Evolutionary conservation across 1,140 invertebrate species (phyloP), one percentile per base, ranked within the genome.

Genomic region (Halesus radiatus): DNA sequence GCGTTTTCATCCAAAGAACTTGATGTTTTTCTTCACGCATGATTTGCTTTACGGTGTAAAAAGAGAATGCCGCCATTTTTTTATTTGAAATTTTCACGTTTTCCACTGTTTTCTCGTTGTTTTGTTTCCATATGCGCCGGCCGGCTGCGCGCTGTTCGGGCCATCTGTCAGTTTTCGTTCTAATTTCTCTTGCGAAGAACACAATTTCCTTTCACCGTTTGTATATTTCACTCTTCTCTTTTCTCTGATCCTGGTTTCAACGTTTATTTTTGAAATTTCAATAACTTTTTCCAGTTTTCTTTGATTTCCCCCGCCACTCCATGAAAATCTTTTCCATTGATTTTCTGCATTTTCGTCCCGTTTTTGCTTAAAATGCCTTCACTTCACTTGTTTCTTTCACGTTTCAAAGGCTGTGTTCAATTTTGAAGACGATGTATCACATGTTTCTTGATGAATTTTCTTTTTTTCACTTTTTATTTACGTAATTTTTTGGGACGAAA

Each of bases 151-250:
- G 37, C 29, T 3, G 26, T 1, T 18, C 15, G 29, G 53, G 53
- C 70, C 70, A 74, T 74, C 70, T 74, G 70, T 74, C 70, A 54
- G 18, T 16, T 29, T 53, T 26, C 8, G 32, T 54, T 15, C 52
- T 26, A 18, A 74, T 74, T 56, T 74, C 52, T 37, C 32, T 6
- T n/a, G 8, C 29, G 29, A 13, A 29, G 16, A n/a, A 29, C 22
- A 7, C 26, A n/a, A 5, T 66, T 66, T 45, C 6, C 66, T 70
- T 70, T 70, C 66, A 70, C 66, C 20, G 1, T 64, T 64, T 29
- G 16, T 23, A 15, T 5, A 70, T 20, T 32, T 66, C 18, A n/a
- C 62, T 10, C 8, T 66, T 29, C 15, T 10, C 4, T 66, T 3
- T 3, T 13, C 62, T 56, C 10, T 37, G 22, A 13, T n/a, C 26